Evolutionary conservation across 2,113 vertebrate species (phyloP), one percentile per base, ranked within the genome.

Genomic region (Abramis brama): DNA sequence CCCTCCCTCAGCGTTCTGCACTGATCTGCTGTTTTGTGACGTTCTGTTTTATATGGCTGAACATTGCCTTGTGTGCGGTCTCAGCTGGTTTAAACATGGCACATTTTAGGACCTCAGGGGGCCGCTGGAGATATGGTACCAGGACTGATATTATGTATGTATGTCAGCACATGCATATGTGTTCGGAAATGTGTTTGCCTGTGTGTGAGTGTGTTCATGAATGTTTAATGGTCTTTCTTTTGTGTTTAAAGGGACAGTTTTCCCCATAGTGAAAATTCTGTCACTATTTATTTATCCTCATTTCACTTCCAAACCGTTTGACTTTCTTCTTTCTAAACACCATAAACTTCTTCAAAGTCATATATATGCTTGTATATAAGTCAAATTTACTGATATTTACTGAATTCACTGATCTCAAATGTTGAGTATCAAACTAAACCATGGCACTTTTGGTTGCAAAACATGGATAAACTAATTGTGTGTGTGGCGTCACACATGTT

Each of bases 1-100:
- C 81, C 81, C 79, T 88, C 81, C 76, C 84, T 86, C 82, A 85
- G 59, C 55, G 47, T 23, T 76, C 76, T 81, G 47, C 60, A 47
- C 64, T 76, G 79, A 75, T 55, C 47, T 80, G 86, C 83, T 43
- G 43, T 76, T 64, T 75, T 60, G 36, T 50, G 82, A 84, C 59
- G 36, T 27, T 10, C 12, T 43, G 33, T 75, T 83, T 66, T 79
- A 79, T 76, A 60, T 50, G 59, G 75, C 79, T 39, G 59, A 86
- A 84, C 71, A 82, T 82, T 47, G 78, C 70, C 75, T 82, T 60
- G 64, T 45, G 10, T 78, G 23, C 11, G 52, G 43, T n/a, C 30
- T 79, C 73, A 73, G 64, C 73, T 70, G 60, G 33, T 66, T 78
- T 55, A 57, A 59, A 15, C 80, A 8, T 76, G 45, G 27, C 45